Percentiles rank a stretch among this genome's conserved stretches.
Evolutionary conservation across 2,113 vertebrate species (phyloP).

Genomic region (Lampris megalopsis): DNA sequence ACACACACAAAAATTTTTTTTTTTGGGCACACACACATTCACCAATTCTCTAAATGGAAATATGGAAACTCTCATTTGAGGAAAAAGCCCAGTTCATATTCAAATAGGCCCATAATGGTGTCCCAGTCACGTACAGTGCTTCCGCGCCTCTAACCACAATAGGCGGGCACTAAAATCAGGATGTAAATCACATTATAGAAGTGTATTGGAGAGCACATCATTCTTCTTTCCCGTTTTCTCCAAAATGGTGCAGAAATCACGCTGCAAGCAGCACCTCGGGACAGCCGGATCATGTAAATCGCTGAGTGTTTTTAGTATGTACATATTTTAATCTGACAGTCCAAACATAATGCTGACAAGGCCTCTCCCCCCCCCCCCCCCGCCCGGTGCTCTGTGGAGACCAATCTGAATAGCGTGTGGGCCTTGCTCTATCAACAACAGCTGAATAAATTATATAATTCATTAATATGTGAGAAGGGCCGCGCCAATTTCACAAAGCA

Average conservation of each 20-base stretch:
- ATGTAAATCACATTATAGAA: constrained; percentile 65
- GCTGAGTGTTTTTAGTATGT: constrained; percentile 71
- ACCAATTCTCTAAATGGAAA: constrained; percentile 8
- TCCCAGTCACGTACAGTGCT: constrained; percentile 36
- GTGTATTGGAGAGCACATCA: constrained; percentile 32
- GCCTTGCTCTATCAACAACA: constrained; percentile 46
- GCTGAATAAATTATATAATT: constrained; percentile 65
- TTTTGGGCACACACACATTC: not conserved
- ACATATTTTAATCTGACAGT: constrained; percentile 75
- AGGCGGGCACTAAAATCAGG: constrained; percentile 41
- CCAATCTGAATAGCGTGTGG: constrained; percentile 29
- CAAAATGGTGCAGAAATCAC: constrained; percentile 33
- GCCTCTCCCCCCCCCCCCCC: constrained; percentile 53
- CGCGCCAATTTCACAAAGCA: constrained; percentile 32
- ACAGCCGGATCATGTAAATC: constrained; percentile 65
- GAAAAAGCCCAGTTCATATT: constrained; percentile 48
- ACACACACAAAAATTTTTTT: not conserved
- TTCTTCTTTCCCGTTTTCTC: constrained; percentile 7
- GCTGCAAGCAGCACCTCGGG: constrained; percentile 37
- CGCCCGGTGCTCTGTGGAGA: constrained; percentile 44
- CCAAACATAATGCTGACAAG: constrained; percentile 67
- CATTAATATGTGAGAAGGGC: constrained; percentile 58
- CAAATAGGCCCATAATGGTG: constrained; percentile 40
- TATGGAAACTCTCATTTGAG: constrained; percentile 29
- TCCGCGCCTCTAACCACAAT: constrained; percentile 35